These are phyloP conservation scores for Cyprinella venusta DNA, from an alignment of 2,797 vertebrate genomes.

Conservation along the genomic window DNA sequence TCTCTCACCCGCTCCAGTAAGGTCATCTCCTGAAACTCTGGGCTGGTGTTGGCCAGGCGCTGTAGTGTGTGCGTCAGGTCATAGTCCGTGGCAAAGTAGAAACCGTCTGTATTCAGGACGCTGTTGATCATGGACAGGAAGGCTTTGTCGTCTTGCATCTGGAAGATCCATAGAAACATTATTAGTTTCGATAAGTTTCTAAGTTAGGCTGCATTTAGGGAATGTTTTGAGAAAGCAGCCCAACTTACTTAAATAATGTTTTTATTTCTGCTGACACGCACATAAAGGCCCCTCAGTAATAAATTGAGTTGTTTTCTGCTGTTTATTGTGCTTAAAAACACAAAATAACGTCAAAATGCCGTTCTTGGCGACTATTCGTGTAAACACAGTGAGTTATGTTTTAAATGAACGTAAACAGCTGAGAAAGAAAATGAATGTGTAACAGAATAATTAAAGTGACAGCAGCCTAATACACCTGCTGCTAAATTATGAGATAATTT, in stretches of 20 bases:
- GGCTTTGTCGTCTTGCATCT: slow-evolving; percentile 96
- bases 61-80: slow-evolving; percentile 94
- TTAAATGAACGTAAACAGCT: too few relatives aligned
- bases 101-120: slow-evolving; percentile 88
- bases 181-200: neutral
- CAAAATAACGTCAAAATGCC: too few relatives aligned
- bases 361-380: too few relatives aligned
- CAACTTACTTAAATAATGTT: neutral
- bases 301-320: too few relatives aligned
- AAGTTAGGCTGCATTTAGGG: neutral
- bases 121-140: slow-evolving; percentile 92
- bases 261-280: neutral
- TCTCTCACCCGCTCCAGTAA: slow-evolving; percentile 83
- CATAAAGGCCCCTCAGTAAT: neutral
- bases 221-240: neutral
- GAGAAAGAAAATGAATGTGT: too few relatives aligned
- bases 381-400: too few relatives aligned
- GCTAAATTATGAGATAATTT: too few relatives aligned
- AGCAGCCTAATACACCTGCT: too few relatives aligned
- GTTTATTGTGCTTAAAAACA: too few relatives aligned
- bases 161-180: slow-evolving; percentile 43
- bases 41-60: slow-evolving; percentile 93
- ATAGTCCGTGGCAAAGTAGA: slow-evolving; percentile 94
- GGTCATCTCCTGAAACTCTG: slow-evolving; percentile 97
- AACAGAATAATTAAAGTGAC: too few relatives aligned